A percentile compares a stretch with the other conserved stretches of the same genome.
phyloP scores from a whole-genome alignment of 53 echinoderm and acorn worm species.

The Mesocentrotus franciscanus region DNA sequence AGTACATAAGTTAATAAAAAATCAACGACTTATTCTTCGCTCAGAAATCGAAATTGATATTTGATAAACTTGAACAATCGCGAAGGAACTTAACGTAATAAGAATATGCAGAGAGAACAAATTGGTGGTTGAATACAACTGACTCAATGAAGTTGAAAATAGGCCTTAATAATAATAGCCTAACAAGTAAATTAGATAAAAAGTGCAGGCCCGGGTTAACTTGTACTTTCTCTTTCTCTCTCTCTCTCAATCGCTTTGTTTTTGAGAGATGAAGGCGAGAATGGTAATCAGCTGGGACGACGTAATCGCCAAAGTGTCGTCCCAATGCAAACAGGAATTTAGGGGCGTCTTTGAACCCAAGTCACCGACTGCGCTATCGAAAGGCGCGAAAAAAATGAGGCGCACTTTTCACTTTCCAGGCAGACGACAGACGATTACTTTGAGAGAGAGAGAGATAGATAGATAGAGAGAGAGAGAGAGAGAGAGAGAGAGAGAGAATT shows the following conservation, averaged over 20 bases:
- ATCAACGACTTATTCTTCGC: too few relatives aligned
- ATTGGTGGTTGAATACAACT: too few relatives aligned
- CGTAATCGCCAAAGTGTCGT: constrained; percentile 29
- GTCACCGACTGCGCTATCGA: background rate
- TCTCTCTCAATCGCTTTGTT: constrained; percentile 4
- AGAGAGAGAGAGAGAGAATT: background rate
- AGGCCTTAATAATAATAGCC: background rate
- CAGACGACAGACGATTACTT: constrained; percentile 1
- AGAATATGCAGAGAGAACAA: too few relatives aligned
- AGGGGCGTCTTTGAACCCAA: constrained; percentile 10
- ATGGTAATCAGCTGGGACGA: constrained; percentile 14
- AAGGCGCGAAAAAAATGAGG: background rate
- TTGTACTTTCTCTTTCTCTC: background rate
- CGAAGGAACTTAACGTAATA: too few relatives aligned
- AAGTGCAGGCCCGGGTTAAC: constrained; percentile 3
- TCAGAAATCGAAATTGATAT: too few relatives aligned
- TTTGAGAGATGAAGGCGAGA: background rate
- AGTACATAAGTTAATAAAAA: too few relatives aligned
- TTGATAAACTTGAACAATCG: too few relatives aligned
- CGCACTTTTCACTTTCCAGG: constrained; percentile 8
- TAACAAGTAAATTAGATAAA: background rate
- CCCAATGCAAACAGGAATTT: constrained; percentile 21
- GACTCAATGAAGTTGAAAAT: background rate
- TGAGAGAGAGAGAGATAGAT: background rate
- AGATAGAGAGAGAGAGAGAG: background rate